phyloP scores from a whole-genome alignment of 2,888 invertebrate species.

The Mimachlamys varia region DNA sequence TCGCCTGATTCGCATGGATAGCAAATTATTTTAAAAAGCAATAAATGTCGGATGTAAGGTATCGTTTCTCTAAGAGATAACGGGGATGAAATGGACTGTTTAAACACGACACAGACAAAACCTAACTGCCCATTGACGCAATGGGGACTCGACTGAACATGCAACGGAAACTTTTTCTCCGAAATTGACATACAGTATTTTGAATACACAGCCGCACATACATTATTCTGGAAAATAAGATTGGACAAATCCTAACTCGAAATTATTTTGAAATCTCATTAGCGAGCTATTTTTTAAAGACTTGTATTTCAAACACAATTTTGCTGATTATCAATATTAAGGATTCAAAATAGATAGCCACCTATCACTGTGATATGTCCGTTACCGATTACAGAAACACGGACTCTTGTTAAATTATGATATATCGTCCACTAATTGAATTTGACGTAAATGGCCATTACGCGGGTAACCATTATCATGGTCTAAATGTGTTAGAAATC shows the following conservation, averaged over 20 bases:
- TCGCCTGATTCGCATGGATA: neutral
- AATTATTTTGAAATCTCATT: too few species aligned
- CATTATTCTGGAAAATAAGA: neutral
- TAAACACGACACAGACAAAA: neutral
- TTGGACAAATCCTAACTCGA: neutral
- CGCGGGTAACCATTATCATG: neutral
- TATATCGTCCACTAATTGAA: neutral
- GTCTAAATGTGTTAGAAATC: neutral
- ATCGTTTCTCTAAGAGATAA: neutral
- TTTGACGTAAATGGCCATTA: neutral
- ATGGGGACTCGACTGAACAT: neutral
- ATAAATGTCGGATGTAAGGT: neutral
- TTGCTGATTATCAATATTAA: too few species aligned
- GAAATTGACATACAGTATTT: neutral
- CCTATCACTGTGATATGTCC: neutral
- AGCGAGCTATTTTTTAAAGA: too few species aligned
- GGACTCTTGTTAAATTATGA: neutral
- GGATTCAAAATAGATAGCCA: neutral
- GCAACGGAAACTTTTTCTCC: neutral
- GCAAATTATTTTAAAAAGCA: slow-evolving; percentile 12
- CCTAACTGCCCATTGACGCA: neutral
- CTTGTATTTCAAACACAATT: too few species aligned
- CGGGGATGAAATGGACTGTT: neutral
- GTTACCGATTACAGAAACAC: neutral
- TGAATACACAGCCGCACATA: neutral